These are phyloP conservation scores for Drosophila austrosaltans DNA, from an alignment of 2,888 invertebrate species.

Conservation along the genomic window DNA sequence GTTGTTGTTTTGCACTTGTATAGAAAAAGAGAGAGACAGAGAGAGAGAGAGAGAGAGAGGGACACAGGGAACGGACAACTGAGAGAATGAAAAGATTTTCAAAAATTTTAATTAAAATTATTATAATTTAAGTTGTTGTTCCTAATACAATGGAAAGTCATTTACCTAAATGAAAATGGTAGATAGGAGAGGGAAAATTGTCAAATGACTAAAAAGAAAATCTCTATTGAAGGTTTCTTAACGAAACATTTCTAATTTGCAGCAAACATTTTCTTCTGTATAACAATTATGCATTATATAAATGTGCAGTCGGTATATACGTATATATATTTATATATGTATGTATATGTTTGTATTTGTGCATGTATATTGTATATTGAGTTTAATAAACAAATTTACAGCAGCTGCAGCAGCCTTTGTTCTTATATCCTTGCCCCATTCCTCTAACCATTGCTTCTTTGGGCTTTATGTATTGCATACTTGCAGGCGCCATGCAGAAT, in stretches of 20 bases:
- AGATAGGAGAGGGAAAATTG: neutral
- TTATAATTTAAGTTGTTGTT: slow-evolving; percentile 65
- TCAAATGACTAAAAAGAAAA: neutral
- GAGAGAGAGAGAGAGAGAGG: neutral
- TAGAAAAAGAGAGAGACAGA: slow-evolving; percentile 10
- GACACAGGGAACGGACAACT: slow-evolving; percentile 6
- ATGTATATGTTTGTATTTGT: slow-evolving; percentile 25
- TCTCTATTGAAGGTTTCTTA: neutral
- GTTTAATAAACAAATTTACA: slow-evolving; percentile 68
- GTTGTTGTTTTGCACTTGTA: slow-evolving; percentile 57
- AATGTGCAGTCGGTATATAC: slow-evolving; percentile 11
- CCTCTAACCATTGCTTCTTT: slow-evolving; percentile 1
- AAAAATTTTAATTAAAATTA: slow-evolving; percentile 76
- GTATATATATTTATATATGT: slow-evolving; percentile 24
- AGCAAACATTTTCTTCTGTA: neutral
- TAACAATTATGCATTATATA: slow-evolving; percentile 22
- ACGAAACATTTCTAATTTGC: slow-evolving; percentile 25
- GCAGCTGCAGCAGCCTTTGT: slow-evolving; percentile 58
- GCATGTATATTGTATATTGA: slow-evolving; percentile 33
- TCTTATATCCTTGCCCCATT: neutral
- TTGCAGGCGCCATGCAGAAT: slow-evolving; percentile 68
- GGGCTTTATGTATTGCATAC: slow-evolving; percentile 59
- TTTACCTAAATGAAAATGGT: neutral
- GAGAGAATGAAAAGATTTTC: slow-evolving; percentile 16
- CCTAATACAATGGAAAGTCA: slow-evolving; percentile 9